A percentile compares a stretch with the other conserved stretches of the same genome.
Evolutionary conservation across 2,888 invertebrate species (phyloP).

Genomic region (Drosophila fungiperda): DNA sequence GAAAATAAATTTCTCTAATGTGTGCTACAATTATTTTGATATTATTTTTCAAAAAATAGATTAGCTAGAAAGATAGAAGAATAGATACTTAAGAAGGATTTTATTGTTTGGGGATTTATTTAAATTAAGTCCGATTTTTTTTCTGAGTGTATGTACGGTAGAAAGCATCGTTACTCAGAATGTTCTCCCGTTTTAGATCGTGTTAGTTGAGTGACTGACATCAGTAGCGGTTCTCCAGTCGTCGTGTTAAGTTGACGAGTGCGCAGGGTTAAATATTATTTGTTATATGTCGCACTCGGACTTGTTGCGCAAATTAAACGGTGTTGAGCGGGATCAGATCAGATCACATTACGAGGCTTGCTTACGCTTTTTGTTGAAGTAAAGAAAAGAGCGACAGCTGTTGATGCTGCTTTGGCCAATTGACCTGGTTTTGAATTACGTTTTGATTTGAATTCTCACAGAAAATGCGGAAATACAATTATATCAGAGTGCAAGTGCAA

Average conservation of each 20-base stretch:
- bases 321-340: constrained; percentile 9
- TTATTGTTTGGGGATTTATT: not conserved
- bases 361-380: constrained; percentile 6
- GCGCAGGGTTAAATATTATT: constrained; percentile 2
- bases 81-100: not conserved
- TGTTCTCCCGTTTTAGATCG: constrained; percentile 58
- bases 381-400: constrained; percentile 16
- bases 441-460: constrained; percentile 37
- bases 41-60: not conserved
- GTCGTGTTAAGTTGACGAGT: constrained; percentile 66
- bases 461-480: constrained; percentile 33
- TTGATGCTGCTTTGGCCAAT: constrained; percentile 46
- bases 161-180: constrained; percentile 11
- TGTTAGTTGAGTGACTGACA: constrained; percentile 26
- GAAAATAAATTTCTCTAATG: not conserved
- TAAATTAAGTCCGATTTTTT: not conserved
- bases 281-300: not conserved
- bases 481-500: constrained; percentile 17
- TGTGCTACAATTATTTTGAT: not conserved
- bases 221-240: constrained; percentile 79
- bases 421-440: constrained; percentile 61
- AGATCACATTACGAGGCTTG: constrained; percentile 31
- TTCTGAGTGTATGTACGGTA: not conserved
- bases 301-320: constrained; percentile 34
- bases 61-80: no score